Base-by-base conservation (phyloP, 1,140 invertebrate genomes). In the Drosophila melanica region DNA sequence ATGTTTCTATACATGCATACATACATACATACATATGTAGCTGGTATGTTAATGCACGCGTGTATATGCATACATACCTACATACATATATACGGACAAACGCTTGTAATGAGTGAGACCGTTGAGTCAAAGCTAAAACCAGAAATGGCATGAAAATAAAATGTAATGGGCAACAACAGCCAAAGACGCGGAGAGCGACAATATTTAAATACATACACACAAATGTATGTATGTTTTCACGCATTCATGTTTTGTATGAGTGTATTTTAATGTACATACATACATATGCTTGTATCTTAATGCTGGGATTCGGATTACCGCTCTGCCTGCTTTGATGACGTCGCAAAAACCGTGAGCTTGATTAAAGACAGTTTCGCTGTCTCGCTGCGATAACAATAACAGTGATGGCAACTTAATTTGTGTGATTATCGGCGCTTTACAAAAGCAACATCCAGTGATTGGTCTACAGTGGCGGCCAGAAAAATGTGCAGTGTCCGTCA, bases 101-200 rank as follows among this genome's bases (percentile, higher is more conserved):
- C 20, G 71, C 47, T 51, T 85, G 84, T 87, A 86, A 89, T 86
- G 84, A 82, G 79, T 37, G 63, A 64, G 64, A 51, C 55, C 39
- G 47, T 54, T 41, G 59, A 58, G 55, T 65, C 75, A 75, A 70
- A 85, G 67, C 79, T 63, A 79, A 89, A 87, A 87, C 82, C 82
- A 87, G 84, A 87, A 87, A 82, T 59, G 79, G 68, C 53, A 87
- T 79, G 72, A 81, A 86, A 87, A 67, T 65, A 58, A 81, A 85
- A 82, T 79, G 79, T 82, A 79, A 89, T 89, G 68, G 72, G 76
- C 39, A 71, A 59, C 53, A 66, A 69, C 72, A 64, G 57, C 42
- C 51, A 60, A 48, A 16, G 39, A 55, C 48, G 39, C 16, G 35
- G 16, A 20, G 45, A 57, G 50, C 55, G 63, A 58, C 55, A 65